Conservation (phyloP, 2,888 invertebrate species). For the Stenotaenia linearis region DNA sequence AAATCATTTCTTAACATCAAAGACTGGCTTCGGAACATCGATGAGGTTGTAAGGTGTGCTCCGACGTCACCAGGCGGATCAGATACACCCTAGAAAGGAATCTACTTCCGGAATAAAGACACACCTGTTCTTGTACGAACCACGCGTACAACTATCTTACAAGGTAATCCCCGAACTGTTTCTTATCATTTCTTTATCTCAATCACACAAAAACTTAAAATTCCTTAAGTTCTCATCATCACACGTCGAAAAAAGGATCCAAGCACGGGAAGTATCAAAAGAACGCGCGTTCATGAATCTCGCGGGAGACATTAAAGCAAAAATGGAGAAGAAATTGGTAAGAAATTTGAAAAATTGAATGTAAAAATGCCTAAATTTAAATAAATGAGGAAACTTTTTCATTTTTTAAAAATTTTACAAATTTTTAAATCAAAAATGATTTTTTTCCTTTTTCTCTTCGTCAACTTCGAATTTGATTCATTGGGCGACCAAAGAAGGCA, state of each 20-base stretch:
- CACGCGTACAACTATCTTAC: no score
- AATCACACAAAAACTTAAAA: no score
- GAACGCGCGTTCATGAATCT: constrained; percentile 95
- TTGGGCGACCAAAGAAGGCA: constrained; percentile 32
- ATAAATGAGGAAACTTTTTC: no score
- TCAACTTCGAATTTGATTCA: constrained; percentile 14
- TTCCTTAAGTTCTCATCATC: constrained; percentile 74
- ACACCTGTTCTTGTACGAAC: no score
- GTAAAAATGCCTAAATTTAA: no score
- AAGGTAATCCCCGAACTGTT: constrained; percentile 43
- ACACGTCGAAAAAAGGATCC: constrained; percentile 98
- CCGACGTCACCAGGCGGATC: no score
- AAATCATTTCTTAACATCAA: constrained; percentile 99
- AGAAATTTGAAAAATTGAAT: no score
- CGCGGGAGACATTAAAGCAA: constrained; percentile 94
- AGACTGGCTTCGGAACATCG: constrained; percentile 98
- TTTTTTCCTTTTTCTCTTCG: constrained; percentile 30
- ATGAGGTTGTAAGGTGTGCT: no score
- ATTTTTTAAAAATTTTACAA: background rate
- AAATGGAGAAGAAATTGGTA: constrained; percentile 98
- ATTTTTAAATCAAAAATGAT: constrained; percentile 3
- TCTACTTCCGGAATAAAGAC: no score
- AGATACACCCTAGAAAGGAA: no score
- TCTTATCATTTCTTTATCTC: no score
- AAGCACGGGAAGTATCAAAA: constrained; percentile 90